phyloP scores from a whole-genome alignment of 2,113 vertebrate genomes.

The Ploceus nigricollis region DNA sequence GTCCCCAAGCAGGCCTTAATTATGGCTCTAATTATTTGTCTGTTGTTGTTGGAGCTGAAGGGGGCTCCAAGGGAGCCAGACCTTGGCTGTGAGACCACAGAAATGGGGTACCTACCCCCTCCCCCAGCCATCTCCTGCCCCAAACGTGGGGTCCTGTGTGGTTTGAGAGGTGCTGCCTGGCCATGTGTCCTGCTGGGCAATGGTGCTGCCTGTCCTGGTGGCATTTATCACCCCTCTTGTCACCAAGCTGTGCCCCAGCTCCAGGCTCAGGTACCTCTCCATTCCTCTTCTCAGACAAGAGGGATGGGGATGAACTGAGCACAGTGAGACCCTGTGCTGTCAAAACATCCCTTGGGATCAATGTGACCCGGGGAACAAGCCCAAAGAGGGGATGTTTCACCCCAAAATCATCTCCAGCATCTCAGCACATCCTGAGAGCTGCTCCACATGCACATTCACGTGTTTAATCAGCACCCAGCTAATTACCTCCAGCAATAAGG shows the following conservation, averaged over 20 bases:
- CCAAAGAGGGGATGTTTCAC: neutral
- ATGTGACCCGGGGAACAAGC: rapidly evolving
- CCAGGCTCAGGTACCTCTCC: neutral
- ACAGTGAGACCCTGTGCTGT: rapidly evolving
- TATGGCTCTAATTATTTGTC: neutral
- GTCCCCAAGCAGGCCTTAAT: neutral
- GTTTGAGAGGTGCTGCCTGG: neutral
- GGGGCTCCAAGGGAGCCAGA: rapidly evolving
- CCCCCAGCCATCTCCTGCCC: neutral
- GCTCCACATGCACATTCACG: rapidly evolving
- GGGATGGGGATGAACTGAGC: neutral
- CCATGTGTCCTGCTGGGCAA: rapidly evolving
- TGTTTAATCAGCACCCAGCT: neutral
- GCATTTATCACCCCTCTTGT: neutral
- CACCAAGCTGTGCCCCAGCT: neutral
- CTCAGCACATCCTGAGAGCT: neutral
- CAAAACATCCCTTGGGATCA: neutral
- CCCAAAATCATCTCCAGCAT: neutral
- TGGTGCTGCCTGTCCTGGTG: neutral
- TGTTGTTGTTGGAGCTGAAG: neutral
- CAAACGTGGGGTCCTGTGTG: rapidly evolving
- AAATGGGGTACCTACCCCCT: neutral
- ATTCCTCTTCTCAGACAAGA: neutral
- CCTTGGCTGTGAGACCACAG: neutral
- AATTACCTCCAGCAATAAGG: slow-evolving; percentile 20